phyloP scores from a whole-genome alignment of 2,113 vertebrate species.

The Gymnorhina tibicen region DNA sequence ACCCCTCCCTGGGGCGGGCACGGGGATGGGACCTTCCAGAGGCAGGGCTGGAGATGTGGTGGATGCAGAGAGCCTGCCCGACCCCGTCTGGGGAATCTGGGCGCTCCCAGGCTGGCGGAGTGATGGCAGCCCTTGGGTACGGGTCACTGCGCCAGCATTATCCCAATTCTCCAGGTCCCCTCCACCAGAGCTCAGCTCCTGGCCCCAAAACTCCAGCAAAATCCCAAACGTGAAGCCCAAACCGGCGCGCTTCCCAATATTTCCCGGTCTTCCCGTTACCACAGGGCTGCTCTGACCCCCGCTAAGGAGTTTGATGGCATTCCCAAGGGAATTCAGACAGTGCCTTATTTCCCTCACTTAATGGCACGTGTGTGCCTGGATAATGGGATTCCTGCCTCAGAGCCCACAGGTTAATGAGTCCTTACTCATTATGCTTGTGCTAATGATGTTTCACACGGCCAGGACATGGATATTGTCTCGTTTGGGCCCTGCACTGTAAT shows the following conservation, averaged over 20 bases:
- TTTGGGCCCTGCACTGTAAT: neutral
- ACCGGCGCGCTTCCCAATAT: rapidly evolving
- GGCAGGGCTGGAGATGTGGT: rapidly evolving
- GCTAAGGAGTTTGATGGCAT: rapidly evolving
- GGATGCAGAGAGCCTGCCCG: neutral
- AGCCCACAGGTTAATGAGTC: conserved; percentile 21
- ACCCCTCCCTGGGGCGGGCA: neutral
- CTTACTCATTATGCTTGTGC: neutral
- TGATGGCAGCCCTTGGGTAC: neutral
- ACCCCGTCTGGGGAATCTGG: neutral
- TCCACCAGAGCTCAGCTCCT: neutral
- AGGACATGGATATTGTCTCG: neutral
- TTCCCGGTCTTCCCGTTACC: rapidly evolving
- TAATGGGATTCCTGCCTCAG: neutral
- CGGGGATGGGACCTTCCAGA: neutral
- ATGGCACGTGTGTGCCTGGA: neutral
- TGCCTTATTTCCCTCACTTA: neutral
- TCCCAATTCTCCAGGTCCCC: neutral
- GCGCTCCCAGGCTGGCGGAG: neutral
- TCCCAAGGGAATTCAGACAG: neutral
- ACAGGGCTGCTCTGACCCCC: neutral
- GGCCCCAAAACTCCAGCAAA: neutral
- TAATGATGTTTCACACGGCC: neutral
- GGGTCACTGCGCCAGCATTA: neutral
- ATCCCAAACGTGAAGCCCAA: neutral